These are phyloP conservation scores for Lysiphlebus fabarum DNA, from an alignment of 1,140 invertebrate species.

Conservation along the genomic window DNA sequence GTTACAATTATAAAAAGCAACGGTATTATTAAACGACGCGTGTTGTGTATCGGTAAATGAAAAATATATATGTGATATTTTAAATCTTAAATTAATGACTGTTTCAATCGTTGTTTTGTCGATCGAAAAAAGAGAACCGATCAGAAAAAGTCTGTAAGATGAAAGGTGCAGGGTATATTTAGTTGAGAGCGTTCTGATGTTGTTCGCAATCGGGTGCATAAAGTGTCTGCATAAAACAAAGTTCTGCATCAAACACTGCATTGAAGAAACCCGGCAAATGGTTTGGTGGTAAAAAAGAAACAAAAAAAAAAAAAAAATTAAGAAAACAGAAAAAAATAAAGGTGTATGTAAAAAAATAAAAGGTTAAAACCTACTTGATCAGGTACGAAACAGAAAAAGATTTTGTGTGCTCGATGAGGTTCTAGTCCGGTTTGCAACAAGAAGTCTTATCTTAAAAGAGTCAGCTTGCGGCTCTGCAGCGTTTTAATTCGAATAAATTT, in stretches of 20 bases:
- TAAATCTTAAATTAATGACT: constrained; percentile 47
- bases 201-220: constrained; percentile 55
- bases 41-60: constrained; percentile 9
- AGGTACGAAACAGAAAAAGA: constrained; percentile 15
- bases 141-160: constrained; percentile 5
- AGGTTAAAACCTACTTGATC: constrained; percentile 4
- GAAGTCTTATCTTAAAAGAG: constrained; percentile 42
- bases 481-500: constrained; percentile 56
- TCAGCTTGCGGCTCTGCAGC: constrained; percentile 37
- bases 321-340: constrained; percentile 2
- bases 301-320: not conserved
- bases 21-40: not conserved
- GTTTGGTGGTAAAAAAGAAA: constrained; percentile 24
- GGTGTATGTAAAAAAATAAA: not conserved
- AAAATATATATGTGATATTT: constrained; percentile 27
- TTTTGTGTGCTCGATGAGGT: constrained; percentile 10
- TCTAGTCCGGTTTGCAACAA: constrained; percentile 29
- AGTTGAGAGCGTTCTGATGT: constrained; percentile 56
- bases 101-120: constrained; percentile 39
- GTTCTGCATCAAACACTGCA: constrained; percentile 5
- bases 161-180: constrained; percentile 35
- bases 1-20: too few relatives aligned
- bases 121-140: constrained; percentile 20
- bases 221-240: constrained; percentile 53
- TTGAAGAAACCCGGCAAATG: constrained; percentile 3